phyloP scores from a whole-genome alignment of 2,113 vertebrate species.

The Vidua chalybeata region DNA sequence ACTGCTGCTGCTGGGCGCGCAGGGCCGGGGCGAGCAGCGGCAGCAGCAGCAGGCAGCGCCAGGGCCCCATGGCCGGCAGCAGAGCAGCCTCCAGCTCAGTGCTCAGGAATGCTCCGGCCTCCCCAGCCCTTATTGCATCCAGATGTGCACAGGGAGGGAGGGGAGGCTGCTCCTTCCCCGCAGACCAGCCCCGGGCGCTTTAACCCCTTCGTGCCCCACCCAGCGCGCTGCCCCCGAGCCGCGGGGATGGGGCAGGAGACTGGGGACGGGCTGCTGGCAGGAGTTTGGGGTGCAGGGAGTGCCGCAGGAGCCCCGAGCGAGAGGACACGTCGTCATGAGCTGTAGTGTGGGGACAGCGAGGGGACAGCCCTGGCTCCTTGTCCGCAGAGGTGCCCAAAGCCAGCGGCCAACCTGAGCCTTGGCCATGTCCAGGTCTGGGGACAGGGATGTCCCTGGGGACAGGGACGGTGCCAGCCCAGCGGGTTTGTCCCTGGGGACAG shows the following conservation, averaged over 20 bases:
- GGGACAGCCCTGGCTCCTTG: neutral
- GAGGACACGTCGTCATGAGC: accelerated
- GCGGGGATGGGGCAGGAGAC: neutral
- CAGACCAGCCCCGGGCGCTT: slow-evolving; percentile 10
- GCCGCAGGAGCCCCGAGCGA: neutral
- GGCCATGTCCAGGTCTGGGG: accelerated
- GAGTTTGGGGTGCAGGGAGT: accelerated
- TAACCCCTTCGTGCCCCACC: slow-evolving; percentile 58
- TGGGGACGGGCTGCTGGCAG: neutral
- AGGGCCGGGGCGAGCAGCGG: slow-evolving; percentile 39
- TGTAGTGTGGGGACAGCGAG: neutral
- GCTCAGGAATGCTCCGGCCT: slow-evolving; percentile 78
- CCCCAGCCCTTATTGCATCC: slow-evolving; percentile 71
- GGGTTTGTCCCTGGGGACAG: neutral
- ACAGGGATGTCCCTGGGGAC: neutral
- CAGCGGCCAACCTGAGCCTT: neutral
- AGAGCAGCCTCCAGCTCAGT: slow-evolving; percentile 69
- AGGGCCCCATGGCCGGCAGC: slow-evolving; percentile 9
- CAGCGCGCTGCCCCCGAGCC: accelerated
- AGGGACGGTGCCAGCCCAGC: accelerated
- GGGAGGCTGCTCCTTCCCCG: slow-evolving; percentile 28
- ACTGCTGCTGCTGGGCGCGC: slow-evolving; percentile 74
- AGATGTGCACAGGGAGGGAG: slow-evolving; percentile 68
- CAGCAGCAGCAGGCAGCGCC: slow-evolving; percentile 69
- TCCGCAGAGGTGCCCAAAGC: neutral